Evolutionary conservation across 1,140 invertebrate genomes (phyloP), one percentile per base, ranked within the genome.

Genomic region (Lordiphosa clarofinis): DNA sequence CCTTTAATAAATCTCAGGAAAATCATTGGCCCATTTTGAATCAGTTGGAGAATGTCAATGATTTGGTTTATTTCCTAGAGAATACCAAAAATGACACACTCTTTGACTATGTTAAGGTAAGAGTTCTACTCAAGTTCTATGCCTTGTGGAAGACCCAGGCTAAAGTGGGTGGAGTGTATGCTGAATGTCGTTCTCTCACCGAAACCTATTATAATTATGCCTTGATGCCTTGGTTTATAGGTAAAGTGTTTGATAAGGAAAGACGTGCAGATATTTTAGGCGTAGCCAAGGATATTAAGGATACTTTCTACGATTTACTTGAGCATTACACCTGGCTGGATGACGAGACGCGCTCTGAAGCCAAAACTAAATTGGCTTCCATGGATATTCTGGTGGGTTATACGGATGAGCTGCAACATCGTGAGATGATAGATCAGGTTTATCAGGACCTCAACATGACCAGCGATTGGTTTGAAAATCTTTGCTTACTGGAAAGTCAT

Each of bases 311-410:
- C 28, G 73, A 76, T 9, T 55, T 81, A 7, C 13, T 88, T 3
- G 81, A 75, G 11, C 65, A 81, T 7, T 73, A 88, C 10, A 66
- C 36, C 0, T 88, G 87, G 87, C 37, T 88, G 49, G 86, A 88
- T 10, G 86, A 88, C 2, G 78, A 88, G 6, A 88, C 87, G 0
- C 68, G 74, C 0, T 88, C 78, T 0, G 40, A 76, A 39, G 78
- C 87, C 0, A 68, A 67, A 8, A 81, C 86, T 0, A 88, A 88
- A 12, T 48, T 88, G 5, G 44, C 61, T 3, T 64, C 86, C 1
- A 88, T 88, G 87, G 87, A 88, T 19, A 43, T 88, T 0, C 36
- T 76, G 0, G 82, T 88, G 8, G 87, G 87, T 5, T 88, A 86
- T n/a, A 81, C 65, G 0, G 87, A 88, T 37, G 87, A 88, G 4